Conservation (phyloP, 2,797 vertebrate species). For the Poeciliopsis turneri region DNA sequence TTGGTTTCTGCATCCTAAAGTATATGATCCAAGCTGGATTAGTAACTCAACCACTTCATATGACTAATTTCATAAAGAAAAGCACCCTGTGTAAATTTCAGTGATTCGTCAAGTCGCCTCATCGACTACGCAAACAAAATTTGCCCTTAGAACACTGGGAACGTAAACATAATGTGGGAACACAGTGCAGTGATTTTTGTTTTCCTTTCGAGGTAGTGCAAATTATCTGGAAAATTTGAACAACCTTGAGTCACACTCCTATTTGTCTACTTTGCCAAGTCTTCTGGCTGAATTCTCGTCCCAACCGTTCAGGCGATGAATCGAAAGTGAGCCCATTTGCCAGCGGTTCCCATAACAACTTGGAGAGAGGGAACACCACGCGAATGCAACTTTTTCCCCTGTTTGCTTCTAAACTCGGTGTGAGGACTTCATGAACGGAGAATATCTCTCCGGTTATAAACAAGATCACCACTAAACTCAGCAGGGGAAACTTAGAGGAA, state of each 20-base stretch:
- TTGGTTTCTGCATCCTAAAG: not conserved
- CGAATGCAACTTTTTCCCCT: not conserved
- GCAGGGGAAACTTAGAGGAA: not conserved
- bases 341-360: conserved; percentile 67
- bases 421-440: not conserved
- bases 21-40: not conserved
- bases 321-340: conserved; percentile 42
- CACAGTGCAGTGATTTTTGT: not conserved
- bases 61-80: not conserved
- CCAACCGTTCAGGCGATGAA: conserved; percentile 41
- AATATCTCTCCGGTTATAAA: not conserved
- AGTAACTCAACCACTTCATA: not conserved
- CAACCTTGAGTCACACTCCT: not conserved
- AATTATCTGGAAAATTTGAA: conserved; percentile 17
- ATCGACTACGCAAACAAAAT: not conserved
- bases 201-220: not conserved
- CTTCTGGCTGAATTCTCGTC: conserved; percentile 37
- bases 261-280: conserved; percentile 6
- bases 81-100: not conserved
- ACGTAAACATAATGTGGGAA: not conserved
- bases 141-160: too few species aligned
- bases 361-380: conserved; percentile 27
- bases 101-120: not conserved
- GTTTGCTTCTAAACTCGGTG: conserved; percentile 7
- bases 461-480: not conserved